Evolutionary conservation across 2,888 invertebrate species (phyloP), one percentile per base, ranked within the genome.

Genomic region (Myopa tessellatipennis): DNA sequence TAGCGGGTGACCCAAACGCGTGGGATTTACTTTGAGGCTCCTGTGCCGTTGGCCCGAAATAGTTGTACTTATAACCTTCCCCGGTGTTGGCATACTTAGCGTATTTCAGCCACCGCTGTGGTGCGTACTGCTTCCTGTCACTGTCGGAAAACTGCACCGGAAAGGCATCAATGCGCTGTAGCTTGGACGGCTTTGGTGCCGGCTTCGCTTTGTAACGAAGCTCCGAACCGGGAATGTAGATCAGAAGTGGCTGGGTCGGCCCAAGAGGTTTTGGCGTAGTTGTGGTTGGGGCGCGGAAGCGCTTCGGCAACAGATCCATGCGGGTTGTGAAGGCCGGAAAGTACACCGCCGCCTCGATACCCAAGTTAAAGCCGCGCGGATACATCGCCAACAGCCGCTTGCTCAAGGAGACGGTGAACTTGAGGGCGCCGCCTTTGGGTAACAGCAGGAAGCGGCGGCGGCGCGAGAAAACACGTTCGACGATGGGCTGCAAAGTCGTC

Each of bases 241-340:
- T 83, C 38, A 83, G 82, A 0, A 84, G 81, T 0, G 85, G 83
- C 16, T 81, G 78, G 8, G 87, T 84, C 0, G 84, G 80, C 3
- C 82, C 82, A 3, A 79, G 81, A 0, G 83, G 80, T 7, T 78
- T 82, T 1, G 81, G 82, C 18, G 84, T 82, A 14, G 83, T 82
- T 18, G 87, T 85, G 0, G 85, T 86, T 18, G 82, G 80, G 1
- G 82, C 80, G 0, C 87, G 79, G 67, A 86, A 84, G 10, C 86
- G 82, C 55, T 87, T 88, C 0, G 88, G 88, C 74, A 87, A 84
- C 16, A 88, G 83, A 80, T 88, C 88, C 50, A 83, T 82, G 4
- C 87, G 82, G 26, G 81, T 83, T 3, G 84, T 76, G 4, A 85
- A 86, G 67, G 85, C 84, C 1, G 88, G 87, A 81, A 83, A 88